These are phyloP conservation scores for Microtus montanus DNA, from an alignment of 2,113 vertebrate species.

Conservation along the genomic window DNA sequence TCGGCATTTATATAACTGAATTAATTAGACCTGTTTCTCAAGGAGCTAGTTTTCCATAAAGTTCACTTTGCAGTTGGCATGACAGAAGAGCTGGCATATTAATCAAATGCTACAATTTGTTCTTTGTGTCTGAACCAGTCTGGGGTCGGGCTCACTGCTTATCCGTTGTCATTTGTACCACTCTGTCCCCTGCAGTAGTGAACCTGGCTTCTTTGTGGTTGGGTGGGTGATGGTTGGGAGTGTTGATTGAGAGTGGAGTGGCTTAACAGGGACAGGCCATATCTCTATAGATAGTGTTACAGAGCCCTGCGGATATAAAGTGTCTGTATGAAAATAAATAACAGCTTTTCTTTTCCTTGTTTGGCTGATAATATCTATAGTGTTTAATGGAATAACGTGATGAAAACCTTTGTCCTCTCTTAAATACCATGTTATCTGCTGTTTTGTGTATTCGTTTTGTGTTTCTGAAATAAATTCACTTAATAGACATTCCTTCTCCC, in stretches of 20 bases:
- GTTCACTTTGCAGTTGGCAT: constrained; percentile 68
- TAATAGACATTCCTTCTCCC: constrained; percentile 32
- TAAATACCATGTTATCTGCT: constrained; percentile 65
- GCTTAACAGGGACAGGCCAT: constrained; percentile 27
- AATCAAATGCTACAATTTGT: constrained; percentile 66
- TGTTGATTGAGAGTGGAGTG: constrained; percentile 3
- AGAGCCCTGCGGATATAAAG: constrained; percentile 63
- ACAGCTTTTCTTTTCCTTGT: constrained; percentile 62
- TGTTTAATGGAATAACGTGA: constrained; percentile 63
- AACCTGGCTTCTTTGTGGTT: constrained; percentile 26
- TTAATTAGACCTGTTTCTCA: constrained; percentile 69
- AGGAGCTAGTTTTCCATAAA: constrained; percentile 68
- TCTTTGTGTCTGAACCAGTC: constrained; percentile 65
- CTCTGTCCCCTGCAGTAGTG: not conserved
- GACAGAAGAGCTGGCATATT: constrained; percentile 64
- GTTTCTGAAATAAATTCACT: constrained; percentile 53
- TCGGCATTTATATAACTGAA: constrained; percentile 64
- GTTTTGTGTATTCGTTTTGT: constrained; percentile 42
- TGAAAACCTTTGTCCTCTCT: constrained; percentile 58
- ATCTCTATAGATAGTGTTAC: constrained; percentile 71
- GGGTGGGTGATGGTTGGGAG: not conserved
- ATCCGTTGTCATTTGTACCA: constrained; percentile 41
- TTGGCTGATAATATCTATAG: constrained; percentile 52
- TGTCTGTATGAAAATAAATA: constrained; percentile 71
- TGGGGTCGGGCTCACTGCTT: constrained; percentile 52